Conservation (phyloP, 2,888 invertebrate species). For the Raillietiella orientalis region DNA sequence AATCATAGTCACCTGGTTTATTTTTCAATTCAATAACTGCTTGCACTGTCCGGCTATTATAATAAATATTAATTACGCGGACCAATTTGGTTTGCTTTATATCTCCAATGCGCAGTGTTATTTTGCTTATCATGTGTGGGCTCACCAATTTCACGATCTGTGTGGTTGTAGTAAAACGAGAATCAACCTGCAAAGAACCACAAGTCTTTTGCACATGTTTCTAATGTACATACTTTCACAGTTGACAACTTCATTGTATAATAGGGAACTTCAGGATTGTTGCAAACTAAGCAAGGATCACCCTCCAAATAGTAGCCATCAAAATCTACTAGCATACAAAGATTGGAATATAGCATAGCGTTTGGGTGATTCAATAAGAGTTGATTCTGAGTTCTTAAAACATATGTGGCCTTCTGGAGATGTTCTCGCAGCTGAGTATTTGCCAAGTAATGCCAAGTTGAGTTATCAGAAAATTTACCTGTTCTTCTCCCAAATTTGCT, state of each 20-base stretch:
- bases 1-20: slow-evolving; percentile 51
- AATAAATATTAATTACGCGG: slow-evolving; percentile 74
- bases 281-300: slow-evolving; percentile 88
- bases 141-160: slow-evolving; percentile 87
- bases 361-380: slow-evolving; percentile 69
- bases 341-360: slow-evolving; percentile 60
- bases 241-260: slow-evolving; percentile 65
- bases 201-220: neutral
- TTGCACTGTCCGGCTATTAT: slow-evolving; percentile 80
- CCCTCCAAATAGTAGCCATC: slow-evolving; percentile 89
- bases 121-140: slow-evolving; percentile 78
- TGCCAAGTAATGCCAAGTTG: slow-evolving; percentile 3
- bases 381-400: slow-evolving; percentile 60
- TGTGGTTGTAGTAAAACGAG: slow-evolving; percentile 88
- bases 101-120: slow-evolving; percentile 71
- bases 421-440: slow-evolving; percentile 29
- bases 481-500: slow-evolving; percentile 13
- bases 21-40: slow-evolving; percentile 93
- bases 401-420: slow-evolving; percentile 51
- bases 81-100: slow-evolving; percentile 93
- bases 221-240: slow-evolving; percentile 28
- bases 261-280: slow-evolving; percentile 82
- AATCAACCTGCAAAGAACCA: slow-evolving; percentile 29
- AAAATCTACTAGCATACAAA: slow-evolving; percentile 74
- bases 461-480: slow-evolving; percentile 3